These are phyloP conservation scores for Polylopha cassiicola DNA, from an alignment of 2,888 invertebrate species.

Conservation along the genomic window DNA sequence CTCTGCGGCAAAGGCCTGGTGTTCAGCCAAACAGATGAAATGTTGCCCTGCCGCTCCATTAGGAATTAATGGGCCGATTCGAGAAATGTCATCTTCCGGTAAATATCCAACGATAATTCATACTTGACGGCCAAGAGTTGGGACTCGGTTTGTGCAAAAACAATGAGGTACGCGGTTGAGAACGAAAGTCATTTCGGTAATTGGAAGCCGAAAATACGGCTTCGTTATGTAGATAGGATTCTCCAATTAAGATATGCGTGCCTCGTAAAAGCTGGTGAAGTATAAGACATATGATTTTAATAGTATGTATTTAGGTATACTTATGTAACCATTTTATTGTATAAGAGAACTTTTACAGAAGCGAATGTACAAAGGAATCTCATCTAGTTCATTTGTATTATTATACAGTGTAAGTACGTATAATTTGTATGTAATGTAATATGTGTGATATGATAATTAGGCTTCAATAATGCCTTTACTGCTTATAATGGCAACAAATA, in stretches of 20 bases:
- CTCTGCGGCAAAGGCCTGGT: constrained; percentile 62
- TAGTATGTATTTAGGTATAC: too few species aligned
- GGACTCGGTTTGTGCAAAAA: constrained; percentile 34
- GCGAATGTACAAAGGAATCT: too few species aligned
- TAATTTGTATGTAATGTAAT: too few species aligned
- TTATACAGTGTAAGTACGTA: too few species aligned
- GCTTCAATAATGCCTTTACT: too few species aligned
- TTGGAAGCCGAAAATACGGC: constrained; percentile 50
- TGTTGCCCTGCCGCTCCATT: constrained; percentile 69
- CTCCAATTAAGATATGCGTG: constrained; percentile 11
- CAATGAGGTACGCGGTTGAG: constrained; percentile 39
- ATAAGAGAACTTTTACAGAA: too few species aligned
- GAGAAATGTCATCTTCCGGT: constrained; percentile 73
- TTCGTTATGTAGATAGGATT: constrained; percentile 21
- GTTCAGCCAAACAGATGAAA: constrained; percentile 73
- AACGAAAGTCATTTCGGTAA: constrained; percentile 55
- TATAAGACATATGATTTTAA: too few species aligned
- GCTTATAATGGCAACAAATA: too few species aligned
- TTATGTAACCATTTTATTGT: too few species aligned
- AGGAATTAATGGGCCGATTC: constrained; percentile 74
- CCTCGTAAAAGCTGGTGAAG: too few species aligned
- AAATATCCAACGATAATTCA: constrained; percentile 64
- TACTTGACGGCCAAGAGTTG: constrained; percentile 31
- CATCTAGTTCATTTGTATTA: too few species aligned
- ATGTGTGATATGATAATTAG: too few species aligned